phyloP scores from a whole-genome alignment of 35 echinoderm and acorn worm species.

The Lytechinus pictus region DNA sequence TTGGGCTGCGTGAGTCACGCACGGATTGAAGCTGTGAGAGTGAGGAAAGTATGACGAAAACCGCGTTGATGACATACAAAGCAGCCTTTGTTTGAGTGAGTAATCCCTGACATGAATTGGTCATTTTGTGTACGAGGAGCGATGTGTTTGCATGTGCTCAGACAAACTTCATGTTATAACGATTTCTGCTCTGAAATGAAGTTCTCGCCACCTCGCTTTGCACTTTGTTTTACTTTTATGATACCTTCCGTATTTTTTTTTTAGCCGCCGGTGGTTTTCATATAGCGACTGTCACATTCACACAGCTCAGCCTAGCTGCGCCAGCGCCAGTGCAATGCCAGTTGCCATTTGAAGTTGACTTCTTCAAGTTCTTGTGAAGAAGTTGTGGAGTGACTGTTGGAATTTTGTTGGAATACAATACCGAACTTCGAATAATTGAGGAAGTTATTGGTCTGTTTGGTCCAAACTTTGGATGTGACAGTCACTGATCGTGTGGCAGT shows the following conservation, averaged over 20 bases:
- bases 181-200: background rate
- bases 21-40: background rate
- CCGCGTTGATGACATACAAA: background rate
- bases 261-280: background rate
- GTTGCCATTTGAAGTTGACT: too few relatives aligned
- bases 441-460: too few relatives aligned
- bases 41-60: background rate
- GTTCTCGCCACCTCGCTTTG: background rate
- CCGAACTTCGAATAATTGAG: too few relatives aligned
- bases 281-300: background rate
- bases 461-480: too few relatives aligned
- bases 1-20: background rate
- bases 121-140: background rate
- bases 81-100: slow-evolving; percentile 5
- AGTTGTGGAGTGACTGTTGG: too few relatives aligned
- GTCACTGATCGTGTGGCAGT: too few relatives aligned
- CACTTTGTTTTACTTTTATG: background rate
- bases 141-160: background rate
- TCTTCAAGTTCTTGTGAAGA: too few relatives aligned
- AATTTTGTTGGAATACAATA: too few relatives aligned
- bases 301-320: too few relatives aligned
- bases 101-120: background rate
- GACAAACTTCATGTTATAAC: background rate
- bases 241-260: background rate
- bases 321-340: too few relatives aligned